Conservation (phyloP, 2,888 invertebrate species). For the Synergus gifuensis region DNA sequence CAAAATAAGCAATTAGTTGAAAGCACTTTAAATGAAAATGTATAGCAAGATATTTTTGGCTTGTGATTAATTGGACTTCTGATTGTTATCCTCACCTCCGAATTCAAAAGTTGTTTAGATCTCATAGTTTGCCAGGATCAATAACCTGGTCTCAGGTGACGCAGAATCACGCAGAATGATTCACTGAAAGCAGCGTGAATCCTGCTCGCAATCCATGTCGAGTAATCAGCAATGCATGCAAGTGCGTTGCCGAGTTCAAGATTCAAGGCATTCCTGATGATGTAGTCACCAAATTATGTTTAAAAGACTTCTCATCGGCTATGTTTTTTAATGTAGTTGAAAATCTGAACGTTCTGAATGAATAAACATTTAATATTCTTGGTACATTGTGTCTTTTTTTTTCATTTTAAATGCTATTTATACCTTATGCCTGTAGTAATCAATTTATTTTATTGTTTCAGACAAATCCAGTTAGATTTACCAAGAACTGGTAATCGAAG, state of each 20-base stretch:
- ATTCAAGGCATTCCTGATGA: background rate
- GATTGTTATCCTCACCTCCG: background rate
- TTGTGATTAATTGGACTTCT: background rate
- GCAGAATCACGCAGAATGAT: constrained; percentile 12
- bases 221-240: constrained; percentile 4
- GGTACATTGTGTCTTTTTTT: too few species aligned
- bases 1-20: too few species aligned
- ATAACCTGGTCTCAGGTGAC: constrained; percentile 28
- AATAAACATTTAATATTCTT: too few species aligned
- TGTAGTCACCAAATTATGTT: background rate
- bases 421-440: too few species aligned
- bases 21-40: too few species aligned
- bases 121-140: background rate
- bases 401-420: too few species aligned
- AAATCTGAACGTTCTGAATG: too few species aligned
- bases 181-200: constrained; percentile 10
- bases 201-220: constrained; percentile 21
- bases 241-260: background rate
- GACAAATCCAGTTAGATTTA: constrained; percentile 25
- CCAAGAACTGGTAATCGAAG: background rate
- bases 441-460: background rate
- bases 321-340: too few species aligned
- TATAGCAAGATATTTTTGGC: background rate
- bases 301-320: background rate
- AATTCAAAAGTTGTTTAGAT: constrained; percentile 11